Conservation (phyloP, 2,888 invertebrate species). For the Ametastegia equiseti region DNA sequence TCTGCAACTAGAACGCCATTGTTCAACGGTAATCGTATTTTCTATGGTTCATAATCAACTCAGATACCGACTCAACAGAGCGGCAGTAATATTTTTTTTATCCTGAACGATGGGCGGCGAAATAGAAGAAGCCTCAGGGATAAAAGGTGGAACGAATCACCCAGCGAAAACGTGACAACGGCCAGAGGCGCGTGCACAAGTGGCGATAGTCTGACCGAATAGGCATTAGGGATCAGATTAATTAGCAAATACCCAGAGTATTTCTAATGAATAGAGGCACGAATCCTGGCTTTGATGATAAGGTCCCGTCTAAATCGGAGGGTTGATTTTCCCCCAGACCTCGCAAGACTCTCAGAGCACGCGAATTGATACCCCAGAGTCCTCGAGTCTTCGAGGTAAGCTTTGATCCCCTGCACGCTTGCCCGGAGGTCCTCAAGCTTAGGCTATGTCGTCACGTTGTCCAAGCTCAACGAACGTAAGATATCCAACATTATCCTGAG, state of each 20-base stretch:
- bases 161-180: conserved; percentile 19
- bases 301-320: conserved; percentile 56
- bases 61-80: not conserved
- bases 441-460: not conserved
- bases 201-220: conserved; percentile 29
- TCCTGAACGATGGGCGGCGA: not conserved
- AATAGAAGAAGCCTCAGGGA: not conserved
- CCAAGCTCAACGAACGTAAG: not conserved
- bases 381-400: conserved; percentile 11
- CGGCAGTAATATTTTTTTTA: not conserved
- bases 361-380: conserved; percentile 39
- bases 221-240: conserved; percentile 59
- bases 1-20: not conserved
- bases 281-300: conserved; percentile 59
- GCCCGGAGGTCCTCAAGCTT: not conserved
- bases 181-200: conserved; percentile 21
- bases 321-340: conserved; percentile 48
- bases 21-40: not conserved
- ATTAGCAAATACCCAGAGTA: conserved; percentile 56
- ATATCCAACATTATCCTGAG: not conserved
- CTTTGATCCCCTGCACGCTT: conserved; percentile 39
- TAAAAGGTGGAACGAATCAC: not conserved
- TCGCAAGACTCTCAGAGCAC: conserved; percentile 4
- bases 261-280: conserved; percentile 57
- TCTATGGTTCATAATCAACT: not conserved